Evolutionary conservation across 2,113 vertebrate species (phyloP), one percentile per base, ranked within the genome.

Genomic region (Malurus elegans): DNA sequence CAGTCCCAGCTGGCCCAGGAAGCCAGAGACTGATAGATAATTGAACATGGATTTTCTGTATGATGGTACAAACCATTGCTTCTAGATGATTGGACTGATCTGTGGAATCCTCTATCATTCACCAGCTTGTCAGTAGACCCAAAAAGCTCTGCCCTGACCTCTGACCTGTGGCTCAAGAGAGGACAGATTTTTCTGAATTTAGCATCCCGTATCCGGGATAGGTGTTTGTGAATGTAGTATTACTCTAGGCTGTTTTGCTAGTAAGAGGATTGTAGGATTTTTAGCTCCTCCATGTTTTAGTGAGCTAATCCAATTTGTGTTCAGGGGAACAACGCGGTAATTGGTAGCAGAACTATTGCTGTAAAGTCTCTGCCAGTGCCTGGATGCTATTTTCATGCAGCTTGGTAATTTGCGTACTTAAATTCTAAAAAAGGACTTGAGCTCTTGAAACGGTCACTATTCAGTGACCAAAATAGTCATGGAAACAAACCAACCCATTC

Each of bases 381-480:
- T 92, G 84, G 61, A 57, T 94, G 70, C 54, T 85, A 26, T 94
- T 96, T 93, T 56, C 88, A 40, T 69, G 58, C 53, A 79, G 54
- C 54, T 79, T 89, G 61, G 66, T 90, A 86, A 90, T 75, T 93
- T 82, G 23, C 0, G 0, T 67, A 45, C 44, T 89, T 89, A 75
- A 84, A 73, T 81, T 47, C 50, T 86, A 75, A 93, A 92, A 94
- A 93, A 62, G 14, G 38, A 86, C 51, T 89, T 91, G 81, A 93
- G 82, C 85, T 80, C 36, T 74, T 91, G 84, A 90, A 94, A 60
- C n/a, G 66, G 48, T 93, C 42, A 40, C 2, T 12, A 3, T 72
- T 82, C 57, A 47, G 61, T 94, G 40, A 69, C 92, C 81, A 90
- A 82, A 75, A 90, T 79, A 81, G 74, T 92, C 74, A 57, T 79